A percentile compares a stretch with the other conserved stretches of the same genome.
These are phyloP conservation scores for Zosterops lateralis DNA, from an alignment of 2,113 vertebrate species.

Conservation along the genomic window DNA sequence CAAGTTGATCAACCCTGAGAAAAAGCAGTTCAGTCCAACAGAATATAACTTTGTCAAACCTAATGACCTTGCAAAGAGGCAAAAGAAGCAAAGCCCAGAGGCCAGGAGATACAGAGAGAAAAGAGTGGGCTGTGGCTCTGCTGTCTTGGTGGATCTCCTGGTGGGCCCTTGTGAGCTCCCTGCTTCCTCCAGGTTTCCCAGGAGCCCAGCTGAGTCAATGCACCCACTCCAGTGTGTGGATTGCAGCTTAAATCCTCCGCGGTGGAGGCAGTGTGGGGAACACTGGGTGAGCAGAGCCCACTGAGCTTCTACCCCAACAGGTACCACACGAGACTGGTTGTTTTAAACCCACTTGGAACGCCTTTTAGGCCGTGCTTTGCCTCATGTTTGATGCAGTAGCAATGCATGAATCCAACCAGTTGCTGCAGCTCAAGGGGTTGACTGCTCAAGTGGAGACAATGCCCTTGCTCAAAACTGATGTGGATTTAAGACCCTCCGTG, in stretches of 20 bases:
- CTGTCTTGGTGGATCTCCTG: background rate
- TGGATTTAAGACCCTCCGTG: background rate
- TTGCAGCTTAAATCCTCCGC: background rate
- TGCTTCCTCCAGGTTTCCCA: background rate
- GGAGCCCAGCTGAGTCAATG: rapidly evolving
- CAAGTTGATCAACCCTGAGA: constrained; percentile 15
- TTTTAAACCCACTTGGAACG: background rate
- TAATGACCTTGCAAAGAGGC: background rate
- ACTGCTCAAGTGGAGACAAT: background rate
- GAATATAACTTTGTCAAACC: background rate
- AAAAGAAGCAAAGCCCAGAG: background rate
- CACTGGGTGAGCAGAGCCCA: background rate
- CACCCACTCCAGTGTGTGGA: rapidly evolving
- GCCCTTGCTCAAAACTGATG: rapidly evolving
- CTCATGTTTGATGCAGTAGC: background rate
- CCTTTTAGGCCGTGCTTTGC: background rate
- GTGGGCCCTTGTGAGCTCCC: background rate
- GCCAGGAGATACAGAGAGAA: background rate
- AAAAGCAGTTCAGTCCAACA: background rate
- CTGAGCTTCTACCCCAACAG: background rate
- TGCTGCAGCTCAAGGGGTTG: background rate
- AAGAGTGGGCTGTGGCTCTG: background rate
- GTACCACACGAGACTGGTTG: rapidly evolving
- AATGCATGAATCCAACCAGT: rapidly evolving
- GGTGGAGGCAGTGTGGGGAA: background rate